Percentiles rank a stretch among this genome's conserved stretches.
Conservation (phyloP, 2,797 vertebrate genomes). For the Podarcis siculus region DNA sequence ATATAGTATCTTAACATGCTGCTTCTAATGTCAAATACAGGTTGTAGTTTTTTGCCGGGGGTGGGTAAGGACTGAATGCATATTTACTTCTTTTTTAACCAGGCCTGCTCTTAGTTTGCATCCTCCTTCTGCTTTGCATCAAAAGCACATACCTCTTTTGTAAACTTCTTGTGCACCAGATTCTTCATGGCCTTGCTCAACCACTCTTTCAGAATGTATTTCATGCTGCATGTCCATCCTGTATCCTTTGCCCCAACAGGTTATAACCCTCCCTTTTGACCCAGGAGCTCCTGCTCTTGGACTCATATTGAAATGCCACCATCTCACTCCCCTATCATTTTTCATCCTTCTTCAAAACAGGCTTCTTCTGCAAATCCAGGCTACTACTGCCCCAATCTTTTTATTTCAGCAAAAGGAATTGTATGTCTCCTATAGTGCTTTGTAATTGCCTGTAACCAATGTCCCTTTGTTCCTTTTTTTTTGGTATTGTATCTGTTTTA, state of each 20-base stretch:
- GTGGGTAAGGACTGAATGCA: no score
- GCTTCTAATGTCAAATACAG: no score
- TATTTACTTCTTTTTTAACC: no score
- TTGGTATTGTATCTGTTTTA: neutral
- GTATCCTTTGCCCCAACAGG: neutral
- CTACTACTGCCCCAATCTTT: neutral
- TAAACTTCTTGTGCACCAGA: neutral
- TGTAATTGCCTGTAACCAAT: neutral
- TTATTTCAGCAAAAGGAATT: neutral
- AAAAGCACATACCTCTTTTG: neutral
- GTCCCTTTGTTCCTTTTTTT: neutral
- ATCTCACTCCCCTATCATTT: neutral
- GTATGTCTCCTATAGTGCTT: neutral
- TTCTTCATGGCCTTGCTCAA: neutral
- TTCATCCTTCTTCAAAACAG: neutral
- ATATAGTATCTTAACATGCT: no score
- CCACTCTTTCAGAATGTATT: neutral
- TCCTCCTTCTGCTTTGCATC: neutral
- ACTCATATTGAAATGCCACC: neutral
- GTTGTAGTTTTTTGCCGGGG: no score
- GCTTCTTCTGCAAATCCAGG: neutral
- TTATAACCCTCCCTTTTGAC: neutral
- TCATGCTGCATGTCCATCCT: neutral
- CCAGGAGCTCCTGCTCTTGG: neutral
- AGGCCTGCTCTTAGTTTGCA: neutral